These are phyloP conservation scores for Anagrus nilaparvatae DNA, from an alignment of 1,140 invertebrate species.

Conservation along the genomic window DNA sequence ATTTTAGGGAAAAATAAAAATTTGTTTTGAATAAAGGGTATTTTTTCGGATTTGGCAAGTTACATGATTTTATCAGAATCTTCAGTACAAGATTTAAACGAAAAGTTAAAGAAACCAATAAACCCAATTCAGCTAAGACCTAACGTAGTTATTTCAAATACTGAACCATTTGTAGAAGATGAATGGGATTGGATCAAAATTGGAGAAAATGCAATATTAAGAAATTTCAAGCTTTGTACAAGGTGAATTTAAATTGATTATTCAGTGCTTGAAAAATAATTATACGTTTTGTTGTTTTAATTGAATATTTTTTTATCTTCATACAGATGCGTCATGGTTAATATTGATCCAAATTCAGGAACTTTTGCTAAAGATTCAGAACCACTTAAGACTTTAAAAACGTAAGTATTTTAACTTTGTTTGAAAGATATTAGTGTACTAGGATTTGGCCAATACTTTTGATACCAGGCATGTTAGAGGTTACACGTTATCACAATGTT, in stretches of 20 bases:
- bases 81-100: slow-evolving; percentile 37
- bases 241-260: slow-evolving; percentile 24
- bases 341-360: slow-evolving; percentile 26
- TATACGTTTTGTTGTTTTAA: background rate
- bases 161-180: slow-evolving; percentile 39
- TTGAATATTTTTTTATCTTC: slow-evolving; percentile 8
- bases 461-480: too few relatives aligned
- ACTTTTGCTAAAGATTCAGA: slow-evolving; percentile 18
- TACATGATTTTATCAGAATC: slow-evolving; percentile 38
- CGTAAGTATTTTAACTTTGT: slow-evolving; percentile 17
- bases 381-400: slow-evolving; percentile 26
- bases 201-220: slow-evolving; percentile 29
- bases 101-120: slow-evolving; percentile 25
- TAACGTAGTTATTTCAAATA: slow-evolving; percentile 39
- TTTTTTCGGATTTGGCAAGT: slow-evolving; percentile 38
- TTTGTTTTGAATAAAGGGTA: slow-evolving; percentile 29
- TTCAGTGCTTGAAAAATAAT: slow-evolving; percentile 5
- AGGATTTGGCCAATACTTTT: too few relatives aligned
- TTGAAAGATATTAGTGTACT: too few relatives aligned
- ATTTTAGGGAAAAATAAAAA: too few relatives aligned
- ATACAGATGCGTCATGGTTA: slow-evolving; percentile 27
- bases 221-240: slow-evolving; percentile 36
- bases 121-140: slow-evolving; percentile 38
- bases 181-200: slow-evolving; percentile 43
- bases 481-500: background rate